Base-by-base conservation (phyloP, 2,797 vertebrate genomes). In the Crax fasciolata region DNA sequence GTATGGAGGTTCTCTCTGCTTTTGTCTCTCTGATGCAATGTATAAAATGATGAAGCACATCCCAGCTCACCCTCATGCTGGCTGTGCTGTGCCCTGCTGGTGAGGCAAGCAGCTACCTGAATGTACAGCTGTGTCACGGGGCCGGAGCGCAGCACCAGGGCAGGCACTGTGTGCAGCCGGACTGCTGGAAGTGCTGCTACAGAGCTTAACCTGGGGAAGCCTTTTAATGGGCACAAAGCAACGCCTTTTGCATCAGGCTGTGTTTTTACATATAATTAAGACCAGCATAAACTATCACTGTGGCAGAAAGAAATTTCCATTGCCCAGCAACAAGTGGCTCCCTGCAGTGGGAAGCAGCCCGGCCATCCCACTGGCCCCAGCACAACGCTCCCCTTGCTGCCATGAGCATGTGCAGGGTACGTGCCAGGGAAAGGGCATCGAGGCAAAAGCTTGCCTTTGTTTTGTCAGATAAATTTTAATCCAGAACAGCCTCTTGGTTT, bases 211-310 rank as follows among this genome's bases (percentile, higher is more conserved):
- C 52, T 10, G 75, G 43, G 38, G 48, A 86, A 94, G 83, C 70
- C 51, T 89, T 85, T 84, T 57, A 59, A 83, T 15, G 81, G 79
- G 70, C 48, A 43, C 54, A 66, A 84, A 86, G 76, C n/a, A 62
- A 84, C 62, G 41, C 25, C n/a, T 10, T 86, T 93, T 75, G 68
- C 13, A 55, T 78, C 66, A 70, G 74, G 48, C 27, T 77, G 48
- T 55, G 74, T 87, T 91, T 89, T 87, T 68, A 72, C 18, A 49
- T 74, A 30, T 80, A 23, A 83, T 92, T 92, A 80, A 81, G 11
- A 6, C n/a, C 68, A 75, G 11, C 48, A 62, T 62, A 90, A 79
- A 66, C 58, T 71, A 57, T n/a, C 16, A 28, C 20, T 66, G 82
- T 41, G 83, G 72, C 68, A 46, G 79, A 77, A 82, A 43, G 75